Conservation (phyloP, 2,797 vertebrate genomes). For the Hybognathus amarus region DNA sequence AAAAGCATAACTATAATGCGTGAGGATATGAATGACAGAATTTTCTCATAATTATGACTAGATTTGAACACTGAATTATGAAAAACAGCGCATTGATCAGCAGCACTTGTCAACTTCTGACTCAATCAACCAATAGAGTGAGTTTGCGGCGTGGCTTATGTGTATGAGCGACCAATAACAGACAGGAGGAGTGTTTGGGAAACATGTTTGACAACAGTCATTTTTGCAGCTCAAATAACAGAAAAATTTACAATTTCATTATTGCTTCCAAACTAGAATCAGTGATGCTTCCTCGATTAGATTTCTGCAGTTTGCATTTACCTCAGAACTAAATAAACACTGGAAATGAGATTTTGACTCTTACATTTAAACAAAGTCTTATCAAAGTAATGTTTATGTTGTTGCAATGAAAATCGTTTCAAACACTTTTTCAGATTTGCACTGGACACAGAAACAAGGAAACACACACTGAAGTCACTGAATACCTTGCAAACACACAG, state of each 20-base stretch:
- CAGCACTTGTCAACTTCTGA: not conserved
- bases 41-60: too few relatives aligned
- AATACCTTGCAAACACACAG: not conserved
- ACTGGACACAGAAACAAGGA: not conserved
- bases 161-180: not conserved
- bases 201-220: not conserved
- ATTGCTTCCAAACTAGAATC: not conserved
- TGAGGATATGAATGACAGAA: too few relatives aligned
- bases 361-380: not conserved
- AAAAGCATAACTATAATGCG: too few relatives aligned
- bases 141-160: not conserved
- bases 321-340: too few relatives aligned
- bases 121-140: not conserved
- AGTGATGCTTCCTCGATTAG: not conserved
- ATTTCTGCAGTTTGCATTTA: not conserved
- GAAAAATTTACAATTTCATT: not conserved
- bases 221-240: not conserved
- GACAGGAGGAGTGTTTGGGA: not conserved
- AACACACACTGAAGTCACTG: not conserved
- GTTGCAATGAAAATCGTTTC: not conserved
- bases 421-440: not conserved
- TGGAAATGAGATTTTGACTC: not conserved
- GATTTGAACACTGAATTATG: too few relatives aligned
- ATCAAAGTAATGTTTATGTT: not conserved
- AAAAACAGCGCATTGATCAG: too few relatives aligned